These are phyloP conservation scores for Celastrina argiolus DNA, from an alignment of 2,888 invertebrate genomes.

Conservation along the genomic window DNA sequence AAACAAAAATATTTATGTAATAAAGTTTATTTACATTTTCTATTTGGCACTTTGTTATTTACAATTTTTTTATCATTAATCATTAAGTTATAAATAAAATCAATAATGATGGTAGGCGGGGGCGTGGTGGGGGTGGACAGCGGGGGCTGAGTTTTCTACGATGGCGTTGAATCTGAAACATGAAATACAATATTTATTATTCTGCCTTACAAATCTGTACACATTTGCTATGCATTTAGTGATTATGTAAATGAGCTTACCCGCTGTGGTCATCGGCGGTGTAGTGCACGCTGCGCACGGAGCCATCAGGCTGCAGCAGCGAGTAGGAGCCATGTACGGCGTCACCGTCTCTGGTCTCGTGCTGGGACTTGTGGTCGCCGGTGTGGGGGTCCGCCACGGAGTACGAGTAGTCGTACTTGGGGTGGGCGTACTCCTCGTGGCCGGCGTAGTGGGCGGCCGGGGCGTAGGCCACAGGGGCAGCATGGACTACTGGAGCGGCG, in stretches of 20 bases:
- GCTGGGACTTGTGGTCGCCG: slow-evolving; percentile 77
- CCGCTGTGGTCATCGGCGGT: slow-evolving; percentile 56
- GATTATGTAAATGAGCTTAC: neutral
- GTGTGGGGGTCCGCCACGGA: slow-evolving; percentile 76
- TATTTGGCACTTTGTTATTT: slow-evolving; percentile 1
- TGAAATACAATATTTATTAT: neutral
- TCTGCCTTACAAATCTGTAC: neutral
- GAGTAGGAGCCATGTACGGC: slow-evolving; percentile 79
- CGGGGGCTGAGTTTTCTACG: slow-evolving; percentile 62
- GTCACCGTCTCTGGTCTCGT: slow-evolving; percentile 73
- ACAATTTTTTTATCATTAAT: neutral
- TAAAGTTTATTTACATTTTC: neutral
- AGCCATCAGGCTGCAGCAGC: slow-evolving; percentile 70
- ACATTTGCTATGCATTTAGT: too few relatives aligned
- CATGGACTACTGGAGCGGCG: slow-evolving; percentile 36
- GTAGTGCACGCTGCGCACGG: slow-evolving; percentile 73
- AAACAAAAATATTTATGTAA: neutral
- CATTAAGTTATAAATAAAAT: neutral
- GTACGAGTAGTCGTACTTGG: slow-evolving; percentile 70
- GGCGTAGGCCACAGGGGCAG: slow-evolving; percentile 35
- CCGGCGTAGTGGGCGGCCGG: slow-evolving; percentile 24
- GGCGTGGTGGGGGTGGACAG: slow-evolving; percentile 52
- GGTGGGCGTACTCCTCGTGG: slow-evolving; percentile 46
- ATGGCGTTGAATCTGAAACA: slow-evolving; percentile 68
- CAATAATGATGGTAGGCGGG: slow-evolving; percentile 43